Percentiles rank a stretch among this genome's conserved stretches.
Evolutionary conservation across 2,888 invertebrate genomes (phyloP).

Genomic region (Thereva unica): DNA sequence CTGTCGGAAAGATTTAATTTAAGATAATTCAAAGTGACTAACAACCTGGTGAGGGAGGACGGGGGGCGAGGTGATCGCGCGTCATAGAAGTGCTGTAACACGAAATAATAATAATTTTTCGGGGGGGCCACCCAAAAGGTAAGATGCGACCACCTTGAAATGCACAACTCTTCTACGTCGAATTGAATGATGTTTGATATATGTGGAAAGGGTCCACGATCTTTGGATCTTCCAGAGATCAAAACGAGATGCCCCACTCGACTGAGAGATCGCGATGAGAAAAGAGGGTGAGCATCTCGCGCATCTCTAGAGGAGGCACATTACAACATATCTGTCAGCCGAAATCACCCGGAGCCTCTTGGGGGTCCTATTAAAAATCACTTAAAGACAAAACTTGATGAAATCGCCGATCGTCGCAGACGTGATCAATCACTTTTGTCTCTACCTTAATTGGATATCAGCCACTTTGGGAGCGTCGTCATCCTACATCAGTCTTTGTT

Average conservation of each 20-base stretch:
- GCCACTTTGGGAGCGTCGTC: slow-evolving; percentile 6
- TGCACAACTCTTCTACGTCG: no score
- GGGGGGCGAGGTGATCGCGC: neutral
- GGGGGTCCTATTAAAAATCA: slow-evolving; percentile 16
- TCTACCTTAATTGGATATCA: slow-evolving; percentile 1
- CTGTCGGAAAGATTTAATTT: slow-evolving; percentile 16
- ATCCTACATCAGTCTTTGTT: neutral
- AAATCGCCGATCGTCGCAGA: slow-evolving; percentile 28
- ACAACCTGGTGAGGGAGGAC: neutral
- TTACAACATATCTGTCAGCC: slow-evolving; percentile 6
- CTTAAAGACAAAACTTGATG: slow-evolving; percentile 35
- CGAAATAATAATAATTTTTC: slow-evolving; percentile 2
- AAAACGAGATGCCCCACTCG: no score
- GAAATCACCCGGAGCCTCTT: slow-evolving; percentile 2
- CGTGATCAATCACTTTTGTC: slow-evolving; percentile 28
- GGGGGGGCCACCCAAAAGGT: neutral
- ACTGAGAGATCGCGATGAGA: neutral
- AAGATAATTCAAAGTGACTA: slow-evolving; percentile 11
- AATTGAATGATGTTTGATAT: no score
- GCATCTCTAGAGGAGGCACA: neutral
- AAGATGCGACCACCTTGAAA: no score
- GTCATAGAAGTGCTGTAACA: slow-evolving; percentile 2
- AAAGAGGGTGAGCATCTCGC: neutral
- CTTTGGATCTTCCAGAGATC: no score
- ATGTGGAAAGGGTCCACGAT: no score